Conservation (phyloP, 2,113 vertebrate species). For the Cacatua alba region DNA sequence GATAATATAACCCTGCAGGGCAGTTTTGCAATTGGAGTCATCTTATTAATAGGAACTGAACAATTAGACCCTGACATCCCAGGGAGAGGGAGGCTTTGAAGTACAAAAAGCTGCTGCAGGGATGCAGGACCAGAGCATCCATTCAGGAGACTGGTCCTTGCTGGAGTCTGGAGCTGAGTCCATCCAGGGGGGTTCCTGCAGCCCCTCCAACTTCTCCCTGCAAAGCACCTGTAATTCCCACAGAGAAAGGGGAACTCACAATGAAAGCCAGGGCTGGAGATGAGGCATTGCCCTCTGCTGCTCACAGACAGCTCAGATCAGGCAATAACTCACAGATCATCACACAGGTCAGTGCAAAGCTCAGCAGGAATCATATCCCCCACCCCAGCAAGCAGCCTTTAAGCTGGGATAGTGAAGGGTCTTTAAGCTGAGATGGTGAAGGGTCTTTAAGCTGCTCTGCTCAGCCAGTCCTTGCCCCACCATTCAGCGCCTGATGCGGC, state of each 20-base stretch:
- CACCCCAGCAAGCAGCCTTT: neutral
- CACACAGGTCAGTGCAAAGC: neutral
- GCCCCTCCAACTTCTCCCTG: neutral
- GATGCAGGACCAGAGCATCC: rapidly evolving
- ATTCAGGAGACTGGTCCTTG: rapidly evolving
- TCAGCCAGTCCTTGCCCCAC: neutral
- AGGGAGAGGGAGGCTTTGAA: neutral
- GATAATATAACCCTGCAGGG: neutral
- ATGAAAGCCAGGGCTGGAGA: neutral
- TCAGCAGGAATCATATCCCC: neutral
- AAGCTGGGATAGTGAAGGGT: neutral
- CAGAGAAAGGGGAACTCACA: rapidly evolving
- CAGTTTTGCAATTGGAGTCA: neutral
- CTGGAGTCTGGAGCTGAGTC: neutral
- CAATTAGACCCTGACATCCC: neutral
- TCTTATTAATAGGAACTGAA: neutral
- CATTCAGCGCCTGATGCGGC: neutral
- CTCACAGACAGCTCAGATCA: neutral
- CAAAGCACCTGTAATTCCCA: rapidly evolving
- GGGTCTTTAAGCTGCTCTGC: neutral
- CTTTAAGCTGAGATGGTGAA: neutral
- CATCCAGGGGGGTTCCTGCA: neutral
- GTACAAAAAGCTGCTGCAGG: neutral
- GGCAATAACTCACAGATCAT: neutral
- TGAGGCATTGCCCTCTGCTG: rapidly evolving